Percentiles rank a stretch among this genome's conserved stretches.
Evolutionary conservation across 2,113 vertebrate genomes (phyloP).

Genomic region (Pseudorectes ferrugineus): DNA sequence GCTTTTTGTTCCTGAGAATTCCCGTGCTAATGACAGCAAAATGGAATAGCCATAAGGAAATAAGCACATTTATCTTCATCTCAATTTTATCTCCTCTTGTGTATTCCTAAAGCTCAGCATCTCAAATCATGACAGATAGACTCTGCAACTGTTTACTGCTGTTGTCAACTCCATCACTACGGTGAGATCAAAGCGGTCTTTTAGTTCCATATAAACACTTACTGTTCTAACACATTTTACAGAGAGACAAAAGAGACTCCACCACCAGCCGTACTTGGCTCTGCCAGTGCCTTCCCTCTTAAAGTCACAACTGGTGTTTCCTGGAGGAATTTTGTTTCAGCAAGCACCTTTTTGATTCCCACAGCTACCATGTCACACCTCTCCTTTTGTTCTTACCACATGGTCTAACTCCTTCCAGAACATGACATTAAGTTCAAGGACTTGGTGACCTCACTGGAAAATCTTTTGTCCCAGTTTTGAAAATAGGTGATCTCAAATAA

Average conservation of each 20-base stretch:
- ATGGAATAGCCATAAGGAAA: background rate
- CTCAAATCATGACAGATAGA: slow-evolving; percentile 7
- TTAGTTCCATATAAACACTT: background rate
- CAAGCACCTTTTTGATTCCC: background rate
- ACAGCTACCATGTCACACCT: background rate
- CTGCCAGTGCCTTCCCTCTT: background rate
- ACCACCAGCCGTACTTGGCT: background rate
- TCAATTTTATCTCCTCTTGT: background rate
- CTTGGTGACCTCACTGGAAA: background rate
- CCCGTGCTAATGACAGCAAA: background rate
- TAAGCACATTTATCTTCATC: background rate
- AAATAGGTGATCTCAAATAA: background rate
- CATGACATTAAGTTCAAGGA: background rate
- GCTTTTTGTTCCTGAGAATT: background rate
- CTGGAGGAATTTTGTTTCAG: background rate
- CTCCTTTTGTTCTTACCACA: background rate
- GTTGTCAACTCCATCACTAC: background rate
- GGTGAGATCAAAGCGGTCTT: background rate
- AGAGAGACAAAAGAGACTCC: background rate
- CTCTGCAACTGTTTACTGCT: background rate
- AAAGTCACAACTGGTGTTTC: background rate
- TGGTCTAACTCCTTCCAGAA: background rate
- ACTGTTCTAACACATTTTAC: background rate
- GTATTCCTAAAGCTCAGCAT: background rate
- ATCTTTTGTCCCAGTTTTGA: background rate